Evolutionary conservation across 2,113 vertebrate genomes (phyloP).

Genomic region (Sinocyclocheilus maitianheensis): DNA sequence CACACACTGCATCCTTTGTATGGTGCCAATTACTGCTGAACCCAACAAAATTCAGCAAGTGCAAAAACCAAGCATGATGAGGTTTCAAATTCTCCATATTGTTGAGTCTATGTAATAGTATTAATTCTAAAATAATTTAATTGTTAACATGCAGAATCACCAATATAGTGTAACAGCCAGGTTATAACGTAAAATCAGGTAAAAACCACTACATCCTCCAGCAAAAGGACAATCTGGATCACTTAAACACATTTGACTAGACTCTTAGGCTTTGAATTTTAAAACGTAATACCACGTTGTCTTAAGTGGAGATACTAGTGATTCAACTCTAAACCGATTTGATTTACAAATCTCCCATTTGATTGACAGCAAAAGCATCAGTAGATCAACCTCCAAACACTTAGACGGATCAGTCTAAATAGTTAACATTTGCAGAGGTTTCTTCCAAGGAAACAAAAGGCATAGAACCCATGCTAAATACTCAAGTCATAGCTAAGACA

Average conservation of each 20-base stretch:
- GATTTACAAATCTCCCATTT: too few species aligned
- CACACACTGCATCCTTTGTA: not conserved
- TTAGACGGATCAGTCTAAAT: too few species aligned
- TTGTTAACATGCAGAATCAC: not conserved
- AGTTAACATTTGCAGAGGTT: not conserved
- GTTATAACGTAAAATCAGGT: not conserved
- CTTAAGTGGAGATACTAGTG: too few species aligned
- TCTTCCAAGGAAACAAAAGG: not conserved
- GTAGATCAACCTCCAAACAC: too few species aligned
- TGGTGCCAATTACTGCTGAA: not conserved
- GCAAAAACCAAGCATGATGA: not conserved
- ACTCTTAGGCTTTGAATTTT: too few species aligned
- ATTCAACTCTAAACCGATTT: too few species aligned
- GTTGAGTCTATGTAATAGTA: not conserved
- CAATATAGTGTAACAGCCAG: not conserved
- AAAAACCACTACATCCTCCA: not conserved
- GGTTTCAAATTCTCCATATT: not conserved
- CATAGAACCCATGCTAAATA: not conserved
- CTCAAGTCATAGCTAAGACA: too few species aligned
- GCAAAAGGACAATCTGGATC: too few species aligned
- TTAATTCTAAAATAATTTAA: not conserved
- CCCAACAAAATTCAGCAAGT: not conserved
- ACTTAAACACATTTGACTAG: too few species aligned
- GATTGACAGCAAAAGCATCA: too few species aligned
- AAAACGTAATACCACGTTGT: too few species aligned